Percentiles rank a stretch among this genome's conserved stretches.
These are phyloP conservation scores for Trachelus stipa DNA, from an alignment of 2,888 invertebrate species.

Conservation along the genomic window DNA sequence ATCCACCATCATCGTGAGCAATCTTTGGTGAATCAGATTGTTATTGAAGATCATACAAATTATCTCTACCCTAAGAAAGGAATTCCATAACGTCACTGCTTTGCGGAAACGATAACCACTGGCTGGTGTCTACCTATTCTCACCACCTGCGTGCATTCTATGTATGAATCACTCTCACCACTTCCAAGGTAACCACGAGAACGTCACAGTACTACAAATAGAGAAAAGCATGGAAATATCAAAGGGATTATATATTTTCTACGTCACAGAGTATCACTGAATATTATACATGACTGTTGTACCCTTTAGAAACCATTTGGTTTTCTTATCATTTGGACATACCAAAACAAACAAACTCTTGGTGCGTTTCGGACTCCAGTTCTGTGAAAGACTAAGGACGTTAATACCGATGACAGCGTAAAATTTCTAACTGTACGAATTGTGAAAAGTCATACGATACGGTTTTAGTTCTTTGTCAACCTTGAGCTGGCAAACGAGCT, in stretches of 20 bases:
- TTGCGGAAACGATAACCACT: not conserved
- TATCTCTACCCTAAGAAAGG: not conserved
- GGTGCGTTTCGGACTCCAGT: not conserved
- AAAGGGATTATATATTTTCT: not conserved
- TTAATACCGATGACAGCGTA: not conserved
- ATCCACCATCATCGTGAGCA: not conserved
- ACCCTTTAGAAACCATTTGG: not conserved
- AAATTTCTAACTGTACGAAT: not conserved
- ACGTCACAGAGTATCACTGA: not conserved
- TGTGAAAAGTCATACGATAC: not conserved
- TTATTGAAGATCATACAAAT: not conserved
- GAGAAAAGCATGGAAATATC: not conserved
- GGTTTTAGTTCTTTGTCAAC: constrained; percentile 8
- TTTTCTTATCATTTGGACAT: not conserved
- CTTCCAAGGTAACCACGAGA: not conserved
- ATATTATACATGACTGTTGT: not conserved
- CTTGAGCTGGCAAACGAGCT: constrained; percentile 7
- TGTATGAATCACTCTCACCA: not conserved
- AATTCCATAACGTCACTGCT: not conserved
- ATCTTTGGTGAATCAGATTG: not conserved
- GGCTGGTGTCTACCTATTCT: not conserved
- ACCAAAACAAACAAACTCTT: not conserved
- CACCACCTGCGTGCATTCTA: not conserved
- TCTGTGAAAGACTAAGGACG: not conserved
- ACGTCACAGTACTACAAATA: not conserved